Evolutionary conservation across 2,797 vertebrate species (phyloP).

Genomic region (Australoheros facetus): DNA sequence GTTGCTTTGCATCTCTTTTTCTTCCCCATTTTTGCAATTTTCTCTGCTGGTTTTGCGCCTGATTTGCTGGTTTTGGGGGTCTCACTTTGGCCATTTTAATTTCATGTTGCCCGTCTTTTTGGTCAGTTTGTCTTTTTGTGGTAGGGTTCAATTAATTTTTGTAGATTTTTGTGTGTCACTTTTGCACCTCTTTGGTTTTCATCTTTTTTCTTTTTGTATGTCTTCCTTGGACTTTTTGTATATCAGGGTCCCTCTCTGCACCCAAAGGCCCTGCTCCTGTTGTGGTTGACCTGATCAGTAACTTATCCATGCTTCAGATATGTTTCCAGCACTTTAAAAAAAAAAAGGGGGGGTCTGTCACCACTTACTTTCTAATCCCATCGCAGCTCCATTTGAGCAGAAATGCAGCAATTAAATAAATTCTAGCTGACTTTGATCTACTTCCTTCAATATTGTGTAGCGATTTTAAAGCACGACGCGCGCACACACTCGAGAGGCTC

Average conservation of each 20-base stretch:
- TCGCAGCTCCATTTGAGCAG: neutral
- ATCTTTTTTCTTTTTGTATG: neutral
- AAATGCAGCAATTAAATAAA: constrained; percentile 28
- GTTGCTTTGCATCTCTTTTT: too few relatives aligned
- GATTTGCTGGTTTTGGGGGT: neutral
- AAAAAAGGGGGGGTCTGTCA: neutral
- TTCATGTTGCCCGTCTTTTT: neutral
- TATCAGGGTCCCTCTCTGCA: neutral
- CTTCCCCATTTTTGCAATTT: too few relatives aligned
- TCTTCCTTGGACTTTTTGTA: neutral
- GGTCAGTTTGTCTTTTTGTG: neutral
- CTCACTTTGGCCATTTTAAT: neutral
- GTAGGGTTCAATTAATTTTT: neutral
- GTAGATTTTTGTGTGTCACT: neutral
- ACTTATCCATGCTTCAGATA: neutral
- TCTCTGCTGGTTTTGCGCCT: too few relatives aligned
- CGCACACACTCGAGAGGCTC: neutral
- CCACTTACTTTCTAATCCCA: neutral
- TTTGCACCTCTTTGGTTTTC: neutral
- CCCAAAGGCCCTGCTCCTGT: neutral
- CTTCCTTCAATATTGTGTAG: constrained; percentile 16
- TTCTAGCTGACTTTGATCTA: constrained; percentile 29
- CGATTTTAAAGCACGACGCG: constrained; percentile 5
- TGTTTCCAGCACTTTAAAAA: neutral
- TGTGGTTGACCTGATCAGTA: neutral